These are phyloP conservation scores for Oceanites oceanicus DNA, from an alignment of 2,113 vertebrate genomes.

Conservation along the genomic window DNA sequence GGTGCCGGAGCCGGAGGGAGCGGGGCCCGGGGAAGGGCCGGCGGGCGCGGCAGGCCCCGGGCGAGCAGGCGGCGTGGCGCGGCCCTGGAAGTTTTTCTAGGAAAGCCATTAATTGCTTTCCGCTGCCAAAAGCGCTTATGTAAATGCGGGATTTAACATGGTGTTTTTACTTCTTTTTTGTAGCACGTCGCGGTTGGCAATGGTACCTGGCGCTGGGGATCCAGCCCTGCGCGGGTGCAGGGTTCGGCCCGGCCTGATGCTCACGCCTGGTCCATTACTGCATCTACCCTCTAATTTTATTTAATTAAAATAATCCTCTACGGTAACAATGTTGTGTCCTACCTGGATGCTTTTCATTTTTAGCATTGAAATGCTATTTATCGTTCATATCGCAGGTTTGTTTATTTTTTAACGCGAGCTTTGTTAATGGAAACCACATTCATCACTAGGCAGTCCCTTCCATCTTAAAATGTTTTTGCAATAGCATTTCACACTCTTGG, in stretches of 20 bases:
- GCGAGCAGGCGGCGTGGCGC: neutral
- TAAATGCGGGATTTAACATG: neutral
- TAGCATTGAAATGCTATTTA: neutral
- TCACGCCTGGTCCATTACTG: rapidly evolving
- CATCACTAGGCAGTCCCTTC: neutral
- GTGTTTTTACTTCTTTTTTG: neutral
- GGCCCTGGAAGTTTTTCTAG: neutral
- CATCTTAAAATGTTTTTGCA: neutral
- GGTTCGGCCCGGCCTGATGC: rapidly evolving
- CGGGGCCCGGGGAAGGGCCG: too few species aligned
- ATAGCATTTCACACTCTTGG: neutral
- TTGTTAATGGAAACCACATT: neutral
- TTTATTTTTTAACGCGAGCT: neutral
- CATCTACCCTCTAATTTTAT: rapidly evolving
- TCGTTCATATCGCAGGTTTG: neutral
- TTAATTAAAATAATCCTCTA: neutral
- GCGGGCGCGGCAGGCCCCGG: too few species aligned
- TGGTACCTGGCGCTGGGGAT: neutral
- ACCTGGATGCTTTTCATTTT: neutral
- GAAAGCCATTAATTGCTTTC: neutral
- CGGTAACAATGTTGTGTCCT: rapidly evolving
- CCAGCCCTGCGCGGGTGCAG: rapidly evolving
- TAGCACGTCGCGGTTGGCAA: neutral
- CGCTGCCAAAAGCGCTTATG: neutral
- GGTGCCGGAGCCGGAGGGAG: too few species aligned